phyloP scores from a whole-genome alignment of 2,113 vertebrate species.

The Ammodytes dubius region DNA sequence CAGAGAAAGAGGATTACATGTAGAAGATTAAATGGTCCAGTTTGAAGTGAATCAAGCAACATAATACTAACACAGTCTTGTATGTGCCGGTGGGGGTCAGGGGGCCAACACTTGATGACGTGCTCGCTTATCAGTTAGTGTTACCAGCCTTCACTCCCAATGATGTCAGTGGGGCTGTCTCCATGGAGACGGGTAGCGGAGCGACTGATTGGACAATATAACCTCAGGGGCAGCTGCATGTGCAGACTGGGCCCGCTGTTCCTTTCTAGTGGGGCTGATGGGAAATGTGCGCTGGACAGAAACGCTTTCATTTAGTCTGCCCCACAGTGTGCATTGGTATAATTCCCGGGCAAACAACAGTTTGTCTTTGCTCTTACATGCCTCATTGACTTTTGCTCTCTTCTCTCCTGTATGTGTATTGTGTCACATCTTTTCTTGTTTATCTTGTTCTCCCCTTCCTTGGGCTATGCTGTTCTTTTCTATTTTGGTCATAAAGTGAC shows the following conservation, averaged over 20 bases:
- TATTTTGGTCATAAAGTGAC: conserved; percentile 6
- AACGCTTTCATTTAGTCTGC: conserved; percentile 49
- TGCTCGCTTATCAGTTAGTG: conserved; percentile 38
- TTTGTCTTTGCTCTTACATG: conserved; percentile 50
- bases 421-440: conserved; percentile 16
- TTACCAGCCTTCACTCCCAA: background rate
- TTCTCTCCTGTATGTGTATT: background rate
- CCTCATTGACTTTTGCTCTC: conserved; percentile 50
- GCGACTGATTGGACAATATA: conserved; percentile 75
- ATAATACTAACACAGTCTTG: conserved; percentile 1
- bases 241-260: conserved; percentile 42
- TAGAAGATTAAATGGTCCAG: conserved; percentile 50
- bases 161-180: conserved; percentile 55
- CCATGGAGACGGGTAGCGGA: conserved; percentile 59
- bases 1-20: conserved; percentile 47
- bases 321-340: background rate
- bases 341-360: conserved; percentile 58
- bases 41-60: conserved; percentile 32
- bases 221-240: conserved; percentile 56
- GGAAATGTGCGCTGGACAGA: conserved; percentile 53
- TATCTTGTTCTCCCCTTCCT: background rate
- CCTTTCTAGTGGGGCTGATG: conserved; percentile 63
- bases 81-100: conserved; percentile 5
- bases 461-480: background rate
- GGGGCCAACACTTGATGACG: background rate